phyloP scores from a whole-genome alignment of 2,888 invertebrate genomes.

The Theretra japonica region DNA sequence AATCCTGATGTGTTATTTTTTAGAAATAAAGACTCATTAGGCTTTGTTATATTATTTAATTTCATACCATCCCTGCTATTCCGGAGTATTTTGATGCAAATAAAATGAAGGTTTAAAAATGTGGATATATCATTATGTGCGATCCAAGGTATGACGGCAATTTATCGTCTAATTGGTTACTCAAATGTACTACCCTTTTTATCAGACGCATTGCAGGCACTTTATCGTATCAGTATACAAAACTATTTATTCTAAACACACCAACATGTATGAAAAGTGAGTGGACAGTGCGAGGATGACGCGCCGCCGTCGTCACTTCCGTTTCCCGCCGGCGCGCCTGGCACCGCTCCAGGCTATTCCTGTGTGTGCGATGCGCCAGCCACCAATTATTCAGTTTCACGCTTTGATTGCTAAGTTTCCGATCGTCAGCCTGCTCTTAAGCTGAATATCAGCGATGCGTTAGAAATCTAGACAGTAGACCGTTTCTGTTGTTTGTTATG shows the following conservation, averaged over 20 bases:
- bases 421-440: slow-evolving; percentile 4
- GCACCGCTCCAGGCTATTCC: slow-evolving; percentile 66
- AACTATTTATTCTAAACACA: neutral
- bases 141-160: no score
- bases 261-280: neutral
- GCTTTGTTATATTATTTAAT: no score
- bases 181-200: no score
- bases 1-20: no score
- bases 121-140: no score
- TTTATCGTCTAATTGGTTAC: no score
- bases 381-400: slow-evolving; percentile 2
- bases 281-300: neutral
- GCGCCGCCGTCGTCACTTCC: slow-evolving; percentile 60
- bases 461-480: neutral
- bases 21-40: no score
- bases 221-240: neutral
- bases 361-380: slow-evolving; percentile 34
- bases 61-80: no score
- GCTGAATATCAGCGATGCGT: neutral
- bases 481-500: neutral
- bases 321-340: slow-evolving; percentile 56
- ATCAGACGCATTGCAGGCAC: no score
- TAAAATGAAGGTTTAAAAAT: no score
- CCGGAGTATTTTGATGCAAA: no score
- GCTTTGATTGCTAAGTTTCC: slow-evolving; percentile 15